Percentiles rank a stretch among this genome's conserved stretches.
Conservation (phyloP, 2,797 vertebrate genomes). For the Melanotaenia nigrans region DNA sequence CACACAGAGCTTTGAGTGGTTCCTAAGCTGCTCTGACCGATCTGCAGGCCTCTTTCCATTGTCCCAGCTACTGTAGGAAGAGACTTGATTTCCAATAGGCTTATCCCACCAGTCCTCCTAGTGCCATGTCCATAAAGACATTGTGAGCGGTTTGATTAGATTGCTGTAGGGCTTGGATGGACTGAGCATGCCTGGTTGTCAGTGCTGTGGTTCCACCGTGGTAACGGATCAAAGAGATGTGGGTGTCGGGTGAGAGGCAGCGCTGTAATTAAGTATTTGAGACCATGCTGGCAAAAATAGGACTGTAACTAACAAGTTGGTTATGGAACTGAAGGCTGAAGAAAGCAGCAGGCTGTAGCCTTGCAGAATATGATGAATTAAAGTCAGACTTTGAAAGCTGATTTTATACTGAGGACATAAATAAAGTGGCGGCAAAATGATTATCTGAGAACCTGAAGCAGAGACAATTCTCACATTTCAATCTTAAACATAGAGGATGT, state of each 20-base stretch:
- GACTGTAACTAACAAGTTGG: slow-evolving; percentile 59
- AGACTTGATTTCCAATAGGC: slow-evolving; percentile 67
- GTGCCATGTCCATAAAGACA: slow-evolving; percentile 46
- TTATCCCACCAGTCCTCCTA: slow-evolving; percentile 65
- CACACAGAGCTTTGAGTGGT: slow-evolving; percentile 63
- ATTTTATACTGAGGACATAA: background rate
- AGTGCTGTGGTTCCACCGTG: slow-evolving; percentile 43
- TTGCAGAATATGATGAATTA: slow-evolving; percentile 28
- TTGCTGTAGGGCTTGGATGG: slow-evolving; percentile 40
- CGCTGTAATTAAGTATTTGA: slow-evolving; percentile 61
- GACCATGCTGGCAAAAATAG: slow-evolving; percentile 52
- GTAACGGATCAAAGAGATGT: slow-evolving; percentile 62
- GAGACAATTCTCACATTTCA: too few relatives aligned
- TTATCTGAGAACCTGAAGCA: too few relatives aligned
- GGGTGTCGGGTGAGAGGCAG: slow-evolving; percentile 45
- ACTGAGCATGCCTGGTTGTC: slow-evolving; percentile 30
- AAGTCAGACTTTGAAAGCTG: slow-evolving; percentile 13
- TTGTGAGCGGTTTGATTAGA: slow-evolving; percentile 47
- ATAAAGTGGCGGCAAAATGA: background rate
- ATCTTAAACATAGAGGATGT: too few relatives aligned
- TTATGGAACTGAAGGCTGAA: slow-evolving; percentile 28
- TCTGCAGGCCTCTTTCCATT: slow-evolving; percentile 53
- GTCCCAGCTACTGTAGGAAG: slow-evolving; percentile 57
- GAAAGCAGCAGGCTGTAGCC: slow-evolving; percentile 21
- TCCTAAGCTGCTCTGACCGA: slow-evolving; percentile 62